Base-by-base conservation (phyloP, 2,888 invertebrate species). In the Iphiclides podalirius region DNA sequence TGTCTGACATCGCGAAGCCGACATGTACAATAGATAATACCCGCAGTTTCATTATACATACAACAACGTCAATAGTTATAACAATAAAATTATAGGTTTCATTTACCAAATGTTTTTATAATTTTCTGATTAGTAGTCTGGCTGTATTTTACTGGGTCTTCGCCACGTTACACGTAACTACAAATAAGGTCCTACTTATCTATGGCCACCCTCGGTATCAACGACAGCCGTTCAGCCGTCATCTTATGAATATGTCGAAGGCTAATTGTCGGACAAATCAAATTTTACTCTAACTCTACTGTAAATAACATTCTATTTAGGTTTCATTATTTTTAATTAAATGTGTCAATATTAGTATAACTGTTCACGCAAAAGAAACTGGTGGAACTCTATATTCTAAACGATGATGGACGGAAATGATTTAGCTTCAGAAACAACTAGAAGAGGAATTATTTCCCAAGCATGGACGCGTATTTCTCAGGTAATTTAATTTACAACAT, bases 371-470 rank as follows among this genome's bases (percentile, higher is more conserved):
- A 45, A 59, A 52, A 50, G 54, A 45, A 59, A 53, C 40, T 33
- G 41, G 40, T 34, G 43, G 33, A 17, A 15, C 53, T 54, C 47
- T 51, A 38, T 55, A 66, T 64, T 53, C 58, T 63, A 61, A 65
- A 59, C 60, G 75, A 91, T 91, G 91, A 93, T 91, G 91, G 93
- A 93, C 89, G 93, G 92, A 82, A 93, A 93, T 75, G 93, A 93
- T 90, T 85, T 92, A 75, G 79, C 90, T 58, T 79, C 90, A 70
- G 89, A 92, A 70, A 74, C 77, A 64, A 78, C 79, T 62, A 91
- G 90, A 75, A 91, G 89, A 83, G 91, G 92, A 74, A 87, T 92
- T 62, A 73, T 93, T 66, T 91, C 91, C 58, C 93, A 93, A 85
- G 90, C 91, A 57, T 91, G 92, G 90, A 91, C 90, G 44, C 90